Percentiles rank a stretch among this genome's conserved stretches.
Evolutionary conservation across 2,113 vertebrate species (phyloP).

Genomic region (Silurus meridionalis): DNA sequence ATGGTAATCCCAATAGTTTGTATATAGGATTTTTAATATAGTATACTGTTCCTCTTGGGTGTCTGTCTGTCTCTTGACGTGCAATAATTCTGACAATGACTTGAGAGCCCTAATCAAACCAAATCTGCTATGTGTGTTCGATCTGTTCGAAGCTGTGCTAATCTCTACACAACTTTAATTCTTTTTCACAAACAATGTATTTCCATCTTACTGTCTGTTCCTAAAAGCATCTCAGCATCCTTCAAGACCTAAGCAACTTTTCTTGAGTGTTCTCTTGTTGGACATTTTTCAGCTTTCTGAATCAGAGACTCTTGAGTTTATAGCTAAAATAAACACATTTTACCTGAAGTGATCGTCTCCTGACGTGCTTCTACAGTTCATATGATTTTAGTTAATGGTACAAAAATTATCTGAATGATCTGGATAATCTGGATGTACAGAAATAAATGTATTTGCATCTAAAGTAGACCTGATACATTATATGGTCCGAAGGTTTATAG

Average conservation of each 20-base stretch:
- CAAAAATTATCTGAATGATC: neutral
- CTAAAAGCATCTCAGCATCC: slow-evolving; percentile 16
- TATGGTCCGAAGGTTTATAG: too few species aligned
- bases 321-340: slow-evolving; percentile 14
- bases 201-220: neutral
- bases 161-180: slow-evolving; percentile 42
- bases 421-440: neutral
- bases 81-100: slow-evolving; percentile 70
- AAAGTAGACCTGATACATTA: neutral
- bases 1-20: slow-evolving; percentile 49
- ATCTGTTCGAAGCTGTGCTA: slow-evolving; percentile 48
- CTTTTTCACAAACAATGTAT: slow-evolving; percentile 20
- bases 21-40: slow-evolving; percentile 41
- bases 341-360: neutral
- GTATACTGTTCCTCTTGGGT: slow-evolving; percentile 50
- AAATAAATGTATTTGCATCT: slow-evolving; percentile 3
- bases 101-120: slow-evolving; percentile 59
- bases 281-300: slow-evolving; percentile 5
- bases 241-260: neutral
- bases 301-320: slow-evolving; percentile 7
- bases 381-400: neutral
- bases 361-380: neutral
- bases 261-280: neutral
- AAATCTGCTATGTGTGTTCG: slow-evolving; percentile 49
- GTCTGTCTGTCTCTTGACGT: slow-evolving; percentile 63